These are phyloP conservation scores for Poecilus cupreus DNA, from an alignment of 2,888 invertebrate species.

Conservation along the genomic window DNA sequence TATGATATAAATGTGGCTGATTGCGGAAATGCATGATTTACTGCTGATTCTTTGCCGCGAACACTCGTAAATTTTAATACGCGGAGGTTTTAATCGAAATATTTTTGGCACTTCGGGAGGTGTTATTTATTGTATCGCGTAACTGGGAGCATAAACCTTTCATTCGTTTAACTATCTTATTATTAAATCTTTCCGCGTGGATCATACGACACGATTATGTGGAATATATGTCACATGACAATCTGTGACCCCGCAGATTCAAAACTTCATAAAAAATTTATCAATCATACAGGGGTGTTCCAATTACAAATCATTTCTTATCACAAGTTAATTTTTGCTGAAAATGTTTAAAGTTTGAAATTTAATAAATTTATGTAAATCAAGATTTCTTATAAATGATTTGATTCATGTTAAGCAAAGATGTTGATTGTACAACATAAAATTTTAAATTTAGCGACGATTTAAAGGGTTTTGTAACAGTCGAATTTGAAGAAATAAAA, in stretches of 20 bases:
- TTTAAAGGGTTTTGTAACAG: neutral
- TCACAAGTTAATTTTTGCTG: neutral
- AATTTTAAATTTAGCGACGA: neutral
- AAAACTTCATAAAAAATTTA: too few relatives aligned
- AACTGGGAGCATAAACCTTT: conserved; percentile 6
- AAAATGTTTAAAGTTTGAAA: neutral
- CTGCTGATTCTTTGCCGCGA: conserved; percentile 27
- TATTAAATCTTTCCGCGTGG: conserved; percentile 25
- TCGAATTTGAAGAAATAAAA: neutral
- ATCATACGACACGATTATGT: neutral
- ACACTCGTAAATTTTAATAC: conserved; percentile 29
- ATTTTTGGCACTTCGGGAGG: conserved; percentile 20
- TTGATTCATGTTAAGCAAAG: too few relatives aligned
- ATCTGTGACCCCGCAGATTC: neutral
- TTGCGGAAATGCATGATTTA: conserved; percentile 40
- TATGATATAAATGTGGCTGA: conserved; percentile 35
- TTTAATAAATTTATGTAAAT: too few relatives aligned
- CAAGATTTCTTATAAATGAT: too few relatives aligned
- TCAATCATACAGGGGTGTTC: too few relatives aligned
- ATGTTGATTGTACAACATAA: neutral
- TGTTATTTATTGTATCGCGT: conserved; percentile 21
- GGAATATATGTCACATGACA: neutral
- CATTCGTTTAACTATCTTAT: conserved; percentile 1
- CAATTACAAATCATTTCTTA: neutral
- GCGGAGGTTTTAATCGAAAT: conserved; percentile 17